Conservation (phyloP, 2,113 vertebrate genomes). For the Deroptyus accipitrinus region DNA sequence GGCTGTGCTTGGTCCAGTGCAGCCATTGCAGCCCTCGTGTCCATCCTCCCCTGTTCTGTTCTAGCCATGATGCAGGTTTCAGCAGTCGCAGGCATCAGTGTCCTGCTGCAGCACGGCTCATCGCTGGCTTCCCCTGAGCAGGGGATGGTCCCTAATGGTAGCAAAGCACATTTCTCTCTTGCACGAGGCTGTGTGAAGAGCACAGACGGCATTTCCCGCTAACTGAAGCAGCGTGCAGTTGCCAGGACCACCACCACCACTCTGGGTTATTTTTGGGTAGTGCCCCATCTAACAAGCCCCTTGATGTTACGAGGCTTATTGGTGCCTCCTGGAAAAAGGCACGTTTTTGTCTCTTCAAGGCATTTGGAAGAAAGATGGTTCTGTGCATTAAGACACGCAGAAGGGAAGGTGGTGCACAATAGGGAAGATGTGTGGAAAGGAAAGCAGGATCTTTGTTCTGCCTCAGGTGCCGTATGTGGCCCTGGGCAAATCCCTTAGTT, state of each 20-base stretch:
- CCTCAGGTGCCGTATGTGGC: fast-evolving
- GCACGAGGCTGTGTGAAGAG: not conserved
- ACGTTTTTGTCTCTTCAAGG: not conserved
- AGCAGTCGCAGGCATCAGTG: not conserved
- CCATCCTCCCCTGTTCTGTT: not conserved
- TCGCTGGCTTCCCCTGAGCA: not conserved
- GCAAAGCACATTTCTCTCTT: not conserved
- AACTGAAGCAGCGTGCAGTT: not conserved
- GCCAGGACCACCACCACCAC: not conserved
- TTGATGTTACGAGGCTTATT: not conserved
- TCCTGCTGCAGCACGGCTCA: not conserved
- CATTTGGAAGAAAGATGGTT: not conserved
- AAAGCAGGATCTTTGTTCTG: not conserved
- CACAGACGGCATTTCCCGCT: fast-evolving
- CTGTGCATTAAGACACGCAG: fast-evolving
- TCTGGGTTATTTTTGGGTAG: not conserved
- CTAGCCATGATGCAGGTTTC: not conserved
- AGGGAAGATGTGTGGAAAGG: not conserved
- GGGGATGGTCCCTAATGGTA: not conserved
- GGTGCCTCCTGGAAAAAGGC: not conserved
- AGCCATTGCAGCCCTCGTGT: not conserved
- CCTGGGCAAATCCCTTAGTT: not conserved
- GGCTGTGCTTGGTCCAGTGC: not conserved
- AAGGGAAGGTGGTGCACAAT: not conserved
- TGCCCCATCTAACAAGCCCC: fast-evolving